Conservation (phyloP, 2,797 vertebrate species). For the Apogon hyalosoma region DNA sequence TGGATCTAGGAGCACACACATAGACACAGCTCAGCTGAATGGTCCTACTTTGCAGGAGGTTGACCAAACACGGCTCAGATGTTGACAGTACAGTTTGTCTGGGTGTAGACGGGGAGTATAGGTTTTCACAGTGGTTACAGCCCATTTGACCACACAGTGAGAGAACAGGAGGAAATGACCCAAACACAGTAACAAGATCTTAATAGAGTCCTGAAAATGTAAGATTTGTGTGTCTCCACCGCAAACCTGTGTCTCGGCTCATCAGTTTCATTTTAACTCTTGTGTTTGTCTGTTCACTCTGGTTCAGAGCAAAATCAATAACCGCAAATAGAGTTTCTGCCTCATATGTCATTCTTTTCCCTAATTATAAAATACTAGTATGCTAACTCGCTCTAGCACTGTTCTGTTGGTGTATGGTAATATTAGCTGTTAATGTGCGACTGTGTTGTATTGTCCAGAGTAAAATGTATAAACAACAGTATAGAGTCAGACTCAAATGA, state of each 20-base stretch:
- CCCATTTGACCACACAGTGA: conserved; percentile 54
- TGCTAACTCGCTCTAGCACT: no score
- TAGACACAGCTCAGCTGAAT: neutral
- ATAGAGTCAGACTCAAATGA: no score
- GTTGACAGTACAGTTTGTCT: conserved; percentile 12
- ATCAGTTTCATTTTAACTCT: neutral
- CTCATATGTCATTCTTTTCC: no score
- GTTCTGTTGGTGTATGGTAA: no score
- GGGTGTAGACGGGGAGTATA: conserved; percentile 34
- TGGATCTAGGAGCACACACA: neutral
- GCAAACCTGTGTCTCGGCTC: conserved; percentile 7
- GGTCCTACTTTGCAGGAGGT: conserved; percentile 2
- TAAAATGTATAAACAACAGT: no score
- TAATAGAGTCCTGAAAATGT: conserved; percentile 19
- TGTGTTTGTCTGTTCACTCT: neutral
- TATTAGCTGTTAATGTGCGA: no score
- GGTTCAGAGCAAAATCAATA: no score
- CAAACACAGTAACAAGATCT: conserved; percentile 50
- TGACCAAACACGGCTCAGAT: conserved; percentile 29
- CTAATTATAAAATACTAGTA: no score
- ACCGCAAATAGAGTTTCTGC: no score
- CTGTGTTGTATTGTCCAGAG: no score
- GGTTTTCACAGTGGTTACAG: conserved; percentile 39
- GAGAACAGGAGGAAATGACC: conserved; percentile 45
- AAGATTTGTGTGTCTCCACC: conserved; percentile 8